Evolutionary conservation across 2,888 invertebrate genomes (phyloP).

Genomic region (Volucella bombylans): DNA sequence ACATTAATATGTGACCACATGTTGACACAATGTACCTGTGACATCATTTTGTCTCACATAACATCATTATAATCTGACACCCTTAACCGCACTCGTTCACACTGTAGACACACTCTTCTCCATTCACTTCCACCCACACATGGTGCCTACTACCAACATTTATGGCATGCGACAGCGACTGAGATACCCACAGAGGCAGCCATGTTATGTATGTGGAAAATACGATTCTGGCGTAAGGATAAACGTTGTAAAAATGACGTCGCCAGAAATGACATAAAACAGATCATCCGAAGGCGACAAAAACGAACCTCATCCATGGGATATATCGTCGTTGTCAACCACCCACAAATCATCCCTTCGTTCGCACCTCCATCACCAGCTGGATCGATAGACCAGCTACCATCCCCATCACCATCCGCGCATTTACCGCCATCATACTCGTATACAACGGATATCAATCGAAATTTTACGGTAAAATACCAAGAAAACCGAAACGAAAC

Average conservation of each 20-base stretch:
- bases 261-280: constrained; percentile 57
- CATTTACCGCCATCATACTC: background rate
- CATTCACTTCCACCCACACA: background rate
- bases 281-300: constrained; percentile 48
- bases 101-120: constrained; percentile 9
- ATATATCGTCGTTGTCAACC: constrained; percentile 38
- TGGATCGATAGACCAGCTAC: background rate
- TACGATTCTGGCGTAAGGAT: constrained; percentile 10
- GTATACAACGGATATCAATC: constrained; percentile 51
- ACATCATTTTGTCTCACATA: constrained; percentile 55
- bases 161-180: constrained; percentile 18
- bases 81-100: constrained; percentile 44
- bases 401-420: constrained; percentile 10
- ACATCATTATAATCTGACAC: constrained; percentile 54
- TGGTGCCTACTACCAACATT: constrained; percentile 15
- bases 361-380: constrained; percentile 18
- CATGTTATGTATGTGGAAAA: background rate
- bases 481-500: constrained; percentile 40
- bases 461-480: constrained; percentile 49
- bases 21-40: constrained; percentile 60
- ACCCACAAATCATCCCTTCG: constrained; percentile 57
- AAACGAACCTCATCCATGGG: constrained; percentile 38
- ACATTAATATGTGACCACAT: constrained; percentile 49
- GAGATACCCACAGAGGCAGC: too few relatives aligned
- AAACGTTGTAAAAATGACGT: constrained; percentile 43